phyloP scores from a whole-genome alignment of 1,140 invertebrate genomes.

The Drosophila ogumai region DNA sequence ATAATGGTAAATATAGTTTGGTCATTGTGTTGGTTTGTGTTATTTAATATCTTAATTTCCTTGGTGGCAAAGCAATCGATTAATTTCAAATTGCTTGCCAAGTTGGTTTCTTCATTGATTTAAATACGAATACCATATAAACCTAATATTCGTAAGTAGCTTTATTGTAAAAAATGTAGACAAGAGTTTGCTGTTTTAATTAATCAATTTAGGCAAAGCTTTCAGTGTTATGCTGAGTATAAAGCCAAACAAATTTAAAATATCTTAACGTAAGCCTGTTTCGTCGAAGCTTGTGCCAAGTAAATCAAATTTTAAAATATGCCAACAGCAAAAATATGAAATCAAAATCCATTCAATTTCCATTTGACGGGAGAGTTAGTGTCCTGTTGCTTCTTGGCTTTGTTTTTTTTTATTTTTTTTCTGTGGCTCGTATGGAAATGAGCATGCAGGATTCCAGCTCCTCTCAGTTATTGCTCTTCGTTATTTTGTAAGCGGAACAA shows the following conservation, averaged over 20 bases:
- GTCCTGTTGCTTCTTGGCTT: conserved; percentile 22
- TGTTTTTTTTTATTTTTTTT: not conserved
- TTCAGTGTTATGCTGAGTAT: not conserved
- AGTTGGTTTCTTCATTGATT: not conserved
- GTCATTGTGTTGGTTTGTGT: not conserved
- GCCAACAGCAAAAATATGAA: conserved; percentile 56
- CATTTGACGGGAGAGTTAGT: conserved; percentile 21
- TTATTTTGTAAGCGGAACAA: conserved; percentile 52
- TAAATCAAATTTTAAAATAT: conserved; percentile 57
- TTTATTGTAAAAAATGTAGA: not conserved
- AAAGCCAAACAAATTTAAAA: not conserved
- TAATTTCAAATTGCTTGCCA: not conserved
- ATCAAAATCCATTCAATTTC: conserved; percentile 68
- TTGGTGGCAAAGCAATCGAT: too few species aligned
- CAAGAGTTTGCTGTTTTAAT: not conserved
- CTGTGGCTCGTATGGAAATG: conserved; percentile 49
- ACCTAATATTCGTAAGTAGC: not conserved
- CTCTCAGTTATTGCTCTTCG: conserved; percentile 38
- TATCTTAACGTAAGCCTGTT: not conserved
- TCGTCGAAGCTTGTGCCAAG: conserved; percentile 22
- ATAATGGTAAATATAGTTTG: not conserved
- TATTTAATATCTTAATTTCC: not conserved
- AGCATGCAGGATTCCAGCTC: conserved; percentile 41
- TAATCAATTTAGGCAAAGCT: not conserved
- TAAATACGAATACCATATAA: not conserved